Percentiles rank a stretch among this genome's conserved stretches.
Evolutionary conservation across 1,140 invertebrate genomes (phyloP).

Genomic region (Asbolus verrucosus): DNA sequence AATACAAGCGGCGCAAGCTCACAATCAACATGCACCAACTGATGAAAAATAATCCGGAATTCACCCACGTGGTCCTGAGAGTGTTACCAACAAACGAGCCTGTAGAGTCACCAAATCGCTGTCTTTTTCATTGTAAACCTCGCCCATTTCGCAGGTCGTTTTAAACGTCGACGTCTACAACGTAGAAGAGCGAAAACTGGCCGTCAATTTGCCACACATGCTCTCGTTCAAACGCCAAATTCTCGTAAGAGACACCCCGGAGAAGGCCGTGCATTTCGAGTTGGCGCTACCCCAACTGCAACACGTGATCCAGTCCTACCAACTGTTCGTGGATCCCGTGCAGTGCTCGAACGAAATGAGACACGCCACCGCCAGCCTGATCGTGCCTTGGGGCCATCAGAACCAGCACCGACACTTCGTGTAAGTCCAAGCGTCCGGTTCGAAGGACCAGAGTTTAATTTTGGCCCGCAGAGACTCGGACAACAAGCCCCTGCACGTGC

Average conservation of each 20-base stretch:
- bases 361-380: constrained; percentile 71
- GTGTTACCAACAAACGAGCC: constrained; percentile 72
- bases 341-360: constrained; percentile 65
- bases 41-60: constrained; percentile 67
- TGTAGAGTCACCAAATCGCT: no score
- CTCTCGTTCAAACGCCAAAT: constrained; percentile 59
- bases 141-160: constrained; percentile 67
- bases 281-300: constrained; percentile 70
- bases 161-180: constrained; percentile 76
- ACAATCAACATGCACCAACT: constrained; percentile 74
- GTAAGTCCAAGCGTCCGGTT: constrained; percentile 67
- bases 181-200: constrained; percentile 68
- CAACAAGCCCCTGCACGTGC: constrained; percentile 66
- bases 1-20: constrained; percentile 69
- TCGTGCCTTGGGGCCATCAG: constrained; percentile 75
- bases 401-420: constrained; percentile 72
- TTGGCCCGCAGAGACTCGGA: constrained; percentile 65
- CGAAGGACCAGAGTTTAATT: constrained; percentile 2
- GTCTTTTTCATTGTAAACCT: no score
- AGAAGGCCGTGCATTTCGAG: constrained; percentile 71
- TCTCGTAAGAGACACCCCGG: constrained; percentile 68
- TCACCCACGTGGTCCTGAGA: constrained; percentile 79
- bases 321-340: constrained; percentile 69
- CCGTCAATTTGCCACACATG: constrained; percentile 68
- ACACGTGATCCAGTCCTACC: constrained; percentile 71